Percentiles rank a stretch among this genome's conserved stretches.
phyloP scores from a whole-genome alignment of 2,113 vertebrate genomes.

The Circaetus cinerascens region DNA sequence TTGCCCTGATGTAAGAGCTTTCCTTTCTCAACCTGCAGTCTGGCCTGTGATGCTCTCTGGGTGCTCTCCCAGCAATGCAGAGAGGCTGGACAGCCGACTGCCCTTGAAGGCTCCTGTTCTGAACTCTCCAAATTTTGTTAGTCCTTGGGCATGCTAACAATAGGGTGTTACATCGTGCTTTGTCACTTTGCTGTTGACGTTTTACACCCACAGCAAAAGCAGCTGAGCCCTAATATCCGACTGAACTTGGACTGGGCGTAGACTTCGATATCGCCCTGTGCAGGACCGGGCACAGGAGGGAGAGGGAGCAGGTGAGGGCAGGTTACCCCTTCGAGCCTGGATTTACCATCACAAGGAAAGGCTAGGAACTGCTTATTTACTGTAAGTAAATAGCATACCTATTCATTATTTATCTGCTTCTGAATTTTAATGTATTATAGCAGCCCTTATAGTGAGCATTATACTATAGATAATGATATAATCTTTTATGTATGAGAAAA shows the following conservation, averaged over 20 bases:
- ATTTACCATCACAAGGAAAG: neutral
- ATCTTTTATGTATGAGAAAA: neutral
- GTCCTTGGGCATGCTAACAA: rapidly evolving
- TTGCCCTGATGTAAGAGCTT: neutral
- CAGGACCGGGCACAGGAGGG: neutral
- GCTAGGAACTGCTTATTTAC: neutral
- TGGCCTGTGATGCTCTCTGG: neutral
- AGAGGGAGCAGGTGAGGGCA: neutral
- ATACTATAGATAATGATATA: neutral
- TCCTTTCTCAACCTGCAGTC: neutral
- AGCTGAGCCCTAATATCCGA: rapidly evolving
- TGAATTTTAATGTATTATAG: neutral
- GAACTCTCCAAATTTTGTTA: neutral
- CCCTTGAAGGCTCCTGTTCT: no score
- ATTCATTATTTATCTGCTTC: constrained; percentile 6
- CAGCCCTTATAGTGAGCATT: neutral
- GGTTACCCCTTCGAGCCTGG: neutral
- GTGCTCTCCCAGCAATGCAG: neutral
- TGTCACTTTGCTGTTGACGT: neutral
- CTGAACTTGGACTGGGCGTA: rapidly evolving
- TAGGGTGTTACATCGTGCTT: neutral
- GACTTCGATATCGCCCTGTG: rapidly evolving
- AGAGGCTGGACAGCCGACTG: neutral
- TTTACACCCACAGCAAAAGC: neutral
- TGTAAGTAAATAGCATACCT: neutral